Conservation (phyloP, 2,113 vertebrate species). For the Camelus bactrianus region DNA sequence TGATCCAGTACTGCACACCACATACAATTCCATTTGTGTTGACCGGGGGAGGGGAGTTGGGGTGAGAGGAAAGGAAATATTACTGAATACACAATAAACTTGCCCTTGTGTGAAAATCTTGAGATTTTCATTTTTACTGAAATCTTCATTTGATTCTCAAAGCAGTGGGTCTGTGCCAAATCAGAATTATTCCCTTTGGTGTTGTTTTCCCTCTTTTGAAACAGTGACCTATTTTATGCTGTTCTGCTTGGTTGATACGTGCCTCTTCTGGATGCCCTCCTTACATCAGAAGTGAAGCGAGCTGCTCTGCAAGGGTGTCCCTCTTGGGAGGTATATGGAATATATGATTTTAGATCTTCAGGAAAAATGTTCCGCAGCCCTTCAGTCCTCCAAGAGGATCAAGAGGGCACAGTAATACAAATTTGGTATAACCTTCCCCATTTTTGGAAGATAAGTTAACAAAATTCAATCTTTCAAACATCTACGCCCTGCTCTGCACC, state of each 20-base stretch:
- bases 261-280: background rate
- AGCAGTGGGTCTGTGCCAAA: background rate
- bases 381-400: conserved; percentile 6
- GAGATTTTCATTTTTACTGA: conserved; percentile 46
- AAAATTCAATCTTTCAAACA: conserved; percentile 46
- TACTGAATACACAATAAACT: conserved; percentile 16
- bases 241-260: background rate
- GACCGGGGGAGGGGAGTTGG: background rate
- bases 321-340: background rate
- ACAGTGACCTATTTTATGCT: background rate
- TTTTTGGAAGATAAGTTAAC: conserved; percentile 9
- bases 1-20: background rate
- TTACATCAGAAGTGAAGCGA: background rate
- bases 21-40: background rate
- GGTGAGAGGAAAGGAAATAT: background rate
- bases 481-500: background rate
- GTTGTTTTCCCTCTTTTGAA: background rate
- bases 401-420: background rate
- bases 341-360: background rate
- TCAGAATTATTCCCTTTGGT: conserved; percentile 18
- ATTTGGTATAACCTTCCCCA: background rate
- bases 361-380: background rate
- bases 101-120: background rate
- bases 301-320: background rate
- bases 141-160: conserved; percentile 44